phyloP scores from a whole-genome alignment of 2,797 vertebrate species.

The Moxostoma hubbsi region DNA sequence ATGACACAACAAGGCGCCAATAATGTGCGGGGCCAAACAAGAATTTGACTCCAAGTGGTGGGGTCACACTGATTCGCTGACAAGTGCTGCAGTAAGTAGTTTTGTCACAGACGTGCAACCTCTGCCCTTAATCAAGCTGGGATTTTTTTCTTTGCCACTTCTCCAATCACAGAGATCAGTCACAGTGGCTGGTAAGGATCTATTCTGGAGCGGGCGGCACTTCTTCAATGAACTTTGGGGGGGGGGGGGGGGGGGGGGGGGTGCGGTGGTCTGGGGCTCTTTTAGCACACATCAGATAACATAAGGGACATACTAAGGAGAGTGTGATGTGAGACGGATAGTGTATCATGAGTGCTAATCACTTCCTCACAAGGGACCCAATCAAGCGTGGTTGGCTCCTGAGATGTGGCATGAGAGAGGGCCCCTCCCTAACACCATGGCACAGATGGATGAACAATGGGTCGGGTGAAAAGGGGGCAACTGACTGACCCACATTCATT shows the following conservation, averaged over 20 bases:
- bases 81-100: slow-evolving; percentile 56
- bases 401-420: slow-evolving; percentile 34
- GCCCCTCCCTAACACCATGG: slow-evolving; percentile 60
- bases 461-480: slow-evolving; percentile 42
- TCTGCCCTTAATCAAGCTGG: slow-evolving; percentile 76
- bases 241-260: too few species aligned
- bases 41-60: slow-evolving; percentile 12
- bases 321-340: slow-evolving; percentile 70
- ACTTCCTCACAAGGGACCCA: slow-evolving; percentile 50
- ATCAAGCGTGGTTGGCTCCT: slow-evolving; percentile 14
- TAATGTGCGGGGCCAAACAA: slow-evolving; percentile 16
- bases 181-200: slow-evolving; percentile 64
- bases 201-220: slow-evolving; percentile 41
- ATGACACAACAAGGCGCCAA: slow-evolving; percentile 63
- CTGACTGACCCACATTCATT: slow-evolving; percentile 69
- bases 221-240: slow-evolving; percentile 34
- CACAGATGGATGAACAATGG: slow-evolving; percentile 68
- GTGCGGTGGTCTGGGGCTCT: slow-evolving; percentile 47
- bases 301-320: slow-evolving; percentile 67
- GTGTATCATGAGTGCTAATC: slow-evolving; percentile 61
- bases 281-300: slow-evolving; percentile 65
- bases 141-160: slow-evolving; percentile 52
- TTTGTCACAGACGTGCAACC: slow-evolving; percentile 71
- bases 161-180: slow-evolving; percentile 62
- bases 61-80: slow-evolving; percentile 47